Evolutionary conservation across 2,888 invertebrate genomes (phyloP).

Genomic region (Cephus spinipes): DNA sequence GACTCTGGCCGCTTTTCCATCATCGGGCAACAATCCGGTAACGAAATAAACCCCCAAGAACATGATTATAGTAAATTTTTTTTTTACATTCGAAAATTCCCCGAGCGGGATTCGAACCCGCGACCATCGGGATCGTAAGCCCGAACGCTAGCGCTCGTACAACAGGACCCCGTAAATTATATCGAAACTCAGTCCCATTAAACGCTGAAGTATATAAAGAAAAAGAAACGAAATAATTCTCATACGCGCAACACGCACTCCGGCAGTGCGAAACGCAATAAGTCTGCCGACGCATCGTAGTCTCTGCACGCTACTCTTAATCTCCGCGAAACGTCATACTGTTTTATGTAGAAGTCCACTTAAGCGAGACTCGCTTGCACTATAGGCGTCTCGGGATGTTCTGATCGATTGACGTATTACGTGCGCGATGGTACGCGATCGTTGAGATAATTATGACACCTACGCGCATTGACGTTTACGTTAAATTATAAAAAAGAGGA

Average conservation of each 20-base stretch:
- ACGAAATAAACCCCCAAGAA: not conserved
- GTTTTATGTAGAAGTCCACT: not conserved
- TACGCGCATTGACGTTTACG: not conserved
- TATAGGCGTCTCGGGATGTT: not conserved
- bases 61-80: not conserved
- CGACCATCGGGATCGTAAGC: conserved; percentile 33
- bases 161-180: not conserved
- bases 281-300: not conserved
- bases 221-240: not conserved
- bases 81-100: not conserved
- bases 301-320: not conserved
- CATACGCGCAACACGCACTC: not conserved
- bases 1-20: conserved; percentile 39
- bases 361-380: not conserved
- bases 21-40: conserved; percentile 30
- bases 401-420: not conserved
- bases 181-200: not conserved
- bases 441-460: not conserved
- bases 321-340: not conserved
- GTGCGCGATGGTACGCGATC: not conserved
- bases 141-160: conserved; percentile 27
- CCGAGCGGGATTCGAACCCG: conserved; percentile 30
- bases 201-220: not conserved
- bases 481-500: not conserved
- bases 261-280: not conserved